Percentiles rank a stretch among this genome's conserved stretches.
Conservation (phyloP, 2,113 vertebrate species). For the Tringa solitaria region DNA sequence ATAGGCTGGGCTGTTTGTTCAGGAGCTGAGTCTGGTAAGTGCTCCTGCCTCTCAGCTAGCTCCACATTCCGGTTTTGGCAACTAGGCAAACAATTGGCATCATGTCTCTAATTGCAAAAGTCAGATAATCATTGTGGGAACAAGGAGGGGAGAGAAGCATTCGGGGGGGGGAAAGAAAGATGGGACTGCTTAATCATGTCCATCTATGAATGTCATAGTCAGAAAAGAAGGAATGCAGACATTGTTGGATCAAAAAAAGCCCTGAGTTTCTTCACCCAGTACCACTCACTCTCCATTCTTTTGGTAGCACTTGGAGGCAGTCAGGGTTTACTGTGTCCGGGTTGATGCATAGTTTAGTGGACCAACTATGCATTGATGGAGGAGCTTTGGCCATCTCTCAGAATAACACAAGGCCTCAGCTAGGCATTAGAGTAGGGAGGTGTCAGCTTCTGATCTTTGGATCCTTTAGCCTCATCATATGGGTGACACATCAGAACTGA, state of each 20-base stretch:
- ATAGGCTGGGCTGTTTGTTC: neutral
- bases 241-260: neutral
- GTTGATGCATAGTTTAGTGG: neutral
- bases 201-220: neutral
- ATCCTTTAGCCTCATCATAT: neutral
- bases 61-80: neutral
- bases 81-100: neutral
- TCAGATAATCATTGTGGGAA: neutral
- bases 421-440: neutral
- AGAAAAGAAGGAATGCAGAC: neutral
- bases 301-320: neutral
- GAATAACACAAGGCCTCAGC: neutral
- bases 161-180: neutral
- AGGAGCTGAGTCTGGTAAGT: neutral
- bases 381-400: neutral
- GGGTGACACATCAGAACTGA: neutral
- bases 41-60: neutral
- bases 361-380: neutral
- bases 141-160: neutral
- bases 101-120: neutral
- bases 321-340: neutral
- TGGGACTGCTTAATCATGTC: neutral
- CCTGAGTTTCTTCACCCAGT: neutral
- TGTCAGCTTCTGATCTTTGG: neutral
- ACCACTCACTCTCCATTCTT: neutral